Evolutionary conservation across 2,113 vertebrate species (phyloP).

Genomic region (Gasterosteus nipponicus): DNA sequence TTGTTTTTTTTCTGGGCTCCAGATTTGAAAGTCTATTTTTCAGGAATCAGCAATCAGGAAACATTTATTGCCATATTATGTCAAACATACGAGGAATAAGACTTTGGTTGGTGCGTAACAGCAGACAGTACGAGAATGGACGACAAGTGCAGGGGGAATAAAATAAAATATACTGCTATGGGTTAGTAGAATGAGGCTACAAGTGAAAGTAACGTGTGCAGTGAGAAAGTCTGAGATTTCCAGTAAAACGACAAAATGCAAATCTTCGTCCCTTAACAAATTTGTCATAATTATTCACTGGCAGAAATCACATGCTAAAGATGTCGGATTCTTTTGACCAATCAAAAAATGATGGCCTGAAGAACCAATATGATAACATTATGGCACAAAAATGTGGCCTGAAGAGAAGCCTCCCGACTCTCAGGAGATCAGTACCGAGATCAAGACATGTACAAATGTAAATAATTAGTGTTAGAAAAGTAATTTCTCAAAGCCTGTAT

Average conservation of each 20-base stretch:
- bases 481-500: no score
- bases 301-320: background rate
- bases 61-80: no score
- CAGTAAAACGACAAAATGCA: conserved; percentile 7
- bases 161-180: no score
- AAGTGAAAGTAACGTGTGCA: no score
- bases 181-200: no score
- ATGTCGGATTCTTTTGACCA: background rate
- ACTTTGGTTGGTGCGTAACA: no score
- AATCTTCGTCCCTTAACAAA: conserved; percentile 20
- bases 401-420: conserved; percentile 9
- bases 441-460: conserved; percentile 25
- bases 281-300: background rate
- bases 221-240: background rate
- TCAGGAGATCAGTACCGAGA: conserved; percentile 4
- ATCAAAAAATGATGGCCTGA: conserved; percentile 29
- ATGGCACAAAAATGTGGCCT: conserved; percentile 30
- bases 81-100: no score
- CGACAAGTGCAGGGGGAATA: no score
- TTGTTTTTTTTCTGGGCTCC: background rate
- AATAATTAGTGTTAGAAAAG: conserved; percentile 43
- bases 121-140: no score
- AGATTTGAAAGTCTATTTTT: background rate
- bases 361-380: conserved; percentile 13
- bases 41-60: no score